phyloP scores from a whole-genome alignment of 2,113 vertebrate genomes.

The Oreocharis arfaki region DNA sequence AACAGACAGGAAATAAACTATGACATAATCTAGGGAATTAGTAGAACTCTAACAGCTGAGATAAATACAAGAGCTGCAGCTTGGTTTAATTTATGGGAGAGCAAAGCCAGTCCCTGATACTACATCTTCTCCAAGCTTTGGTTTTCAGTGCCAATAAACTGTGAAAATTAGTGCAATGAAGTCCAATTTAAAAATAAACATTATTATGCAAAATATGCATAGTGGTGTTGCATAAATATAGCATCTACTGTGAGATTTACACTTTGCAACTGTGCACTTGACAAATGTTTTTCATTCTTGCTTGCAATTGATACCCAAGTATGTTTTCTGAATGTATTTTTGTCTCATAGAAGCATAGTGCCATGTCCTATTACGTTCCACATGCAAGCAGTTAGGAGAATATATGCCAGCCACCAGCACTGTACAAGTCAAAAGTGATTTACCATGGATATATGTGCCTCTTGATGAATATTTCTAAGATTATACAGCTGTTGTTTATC shows the following conservation, averaged over 20 bases:
- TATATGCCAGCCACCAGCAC: background rate
- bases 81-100: background rate
- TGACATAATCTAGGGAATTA: background rate
- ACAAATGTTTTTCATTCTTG: background rate
- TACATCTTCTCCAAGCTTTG: background rate
- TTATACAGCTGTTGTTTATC: constrained; percentile 62
- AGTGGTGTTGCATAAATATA: background rate
- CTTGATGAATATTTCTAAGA: constrained; percentile 62
- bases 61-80: background rate
- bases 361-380: background rate
- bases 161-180: background rate
- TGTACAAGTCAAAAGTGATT: constrained; percentile 50
- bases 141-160: background rate
- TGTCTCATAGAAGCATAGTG: constrained; percentile 8
- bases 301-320: background rate
- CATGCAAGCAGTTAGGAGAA: constrained; percentile 20
- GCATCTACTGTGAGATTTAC: background rate
- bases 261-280: background rate
- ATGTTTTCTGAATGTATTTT: constrained; percentile 39
- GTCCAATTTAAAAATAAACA: constrained; percentile 2
- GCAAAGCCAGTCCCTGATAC: background rate
- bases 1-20: background rate
- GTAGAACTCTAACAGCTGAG: background rate
- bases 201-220: background rate
- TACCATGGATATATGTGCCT: constrained; percentile 42